Evolutionary conservation across 2,888 invertebrate genomes (phyloP).

Genomic region (Periphyllus acericola): DNA sequence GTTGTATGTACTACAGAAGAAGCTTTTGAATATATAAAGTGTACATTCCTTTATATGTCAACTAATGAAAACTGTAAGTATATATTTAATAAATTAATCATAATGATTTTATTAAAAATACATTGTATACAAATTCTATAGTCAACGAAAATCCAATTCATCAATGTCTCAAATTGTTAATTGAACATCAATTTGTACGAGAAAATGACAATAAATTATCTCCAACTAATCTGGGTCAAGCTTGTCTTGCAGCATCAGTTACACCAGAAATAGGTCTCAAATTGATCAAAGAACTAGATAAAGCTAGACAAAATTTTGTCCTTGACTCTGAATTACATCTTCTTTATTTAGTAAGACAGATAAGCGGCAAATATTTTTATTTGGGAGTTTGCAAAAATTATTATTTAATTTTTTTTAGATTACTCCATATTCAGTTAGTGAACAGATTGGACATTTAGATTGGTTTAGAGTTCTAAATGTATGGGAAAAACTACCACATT

Average conservation of each 20-base stretch:
- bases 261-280: slow-evolving; percentile 93
- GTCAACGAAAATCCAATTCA: slow-evolving; percentile 47
- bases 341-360: slow-evolving; percentile 80
- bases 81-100: neutral
- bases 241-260: slow-evolving; percentile 91
- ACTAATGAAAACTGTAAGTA: slow-evolving; percentile 46
- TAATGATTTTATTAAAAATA: neutral
- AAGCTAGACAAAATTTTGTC: slow-evolving; percentile 89
- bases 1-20: slow-evolving; percentile 79
- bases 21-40: slow-evolving; percentile 79
- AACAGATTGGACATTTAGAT: slow-evolving; percentile 82
- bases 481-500: slow-evolving; percentile 82
- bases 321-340: slow-evolving; percentile 95
- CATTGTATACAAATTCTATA: slow-evolving; percentile 2
- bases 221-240: slow-evolving; percentile 89
- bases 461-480: slow-evolving; percentile 82
- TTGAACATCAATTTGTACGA: slow-evolving; percentile 78
- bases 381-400: neutral
- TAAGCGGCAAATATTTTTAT: neutral
- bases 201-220: slow-evolving; percentile 68
- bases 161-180: slow-evolving; percentile 46
- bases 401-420: slow-evolving; percentile 67
- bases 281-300: slow-evolving; percentile 88
- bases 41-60: slow-evolving; percentile 76
- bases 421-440: slow-evolving; percentile 89